phyloP scores from a whole-genome alignment of 2,113 vertebrate species.

The Bos javanicus region DNA sequence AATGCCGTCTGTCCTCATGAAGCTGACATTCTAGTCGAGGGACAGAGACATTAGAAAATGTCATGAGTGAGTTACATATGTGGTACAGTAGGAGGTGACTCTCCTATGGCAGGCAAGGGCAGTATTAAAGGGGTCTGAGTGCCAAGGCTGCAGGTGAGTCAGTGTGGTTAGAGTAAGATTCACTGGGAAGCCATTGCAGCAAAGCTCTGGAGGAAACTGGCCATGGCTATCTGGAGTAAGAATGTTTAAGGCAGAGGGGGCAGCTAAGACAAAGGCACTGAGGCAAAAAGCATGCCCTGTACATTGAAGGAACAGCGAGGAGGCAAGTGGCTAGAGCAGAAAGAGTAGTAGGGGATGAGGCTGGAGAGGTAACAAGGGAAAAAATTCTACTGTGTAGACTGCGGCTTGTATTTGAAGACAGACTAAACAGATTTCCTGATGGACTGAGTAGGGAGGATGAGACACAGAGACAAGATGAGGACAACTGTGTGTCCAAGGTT shows the following conservation, averaged over 20 bases:
- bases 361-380: neutral
- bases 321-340: neutral
- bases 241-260: neutral
- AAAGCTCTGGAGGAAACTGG: neutral
- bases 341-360: neutral
- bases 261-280: neutral
- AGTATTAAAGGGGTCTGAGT: neutral
- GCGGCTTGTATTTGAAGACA: neutral
- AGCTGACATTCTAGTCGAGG: neutral
- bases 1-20: neutral
- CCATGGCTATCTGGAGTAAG: neutral
- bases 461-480: neutral
- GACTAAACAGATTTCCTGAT: neutral
- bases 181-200: neutral
- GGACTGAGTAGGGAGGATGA: neutral
- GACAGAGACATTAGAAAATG: neutral
- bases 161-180: neutral
- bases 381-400: neutral
- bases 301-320: neutral
- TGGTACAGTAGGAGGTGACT: neutral
- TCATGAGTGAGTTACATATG: neutral
- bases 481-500: neutral
- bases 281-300: neutral
- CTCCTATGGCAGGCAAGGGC: neutral
- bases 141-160: neutral